Conservation (phyloP, 2,888 invertebrate species). For the Cerastis rubricosa region DNA sequence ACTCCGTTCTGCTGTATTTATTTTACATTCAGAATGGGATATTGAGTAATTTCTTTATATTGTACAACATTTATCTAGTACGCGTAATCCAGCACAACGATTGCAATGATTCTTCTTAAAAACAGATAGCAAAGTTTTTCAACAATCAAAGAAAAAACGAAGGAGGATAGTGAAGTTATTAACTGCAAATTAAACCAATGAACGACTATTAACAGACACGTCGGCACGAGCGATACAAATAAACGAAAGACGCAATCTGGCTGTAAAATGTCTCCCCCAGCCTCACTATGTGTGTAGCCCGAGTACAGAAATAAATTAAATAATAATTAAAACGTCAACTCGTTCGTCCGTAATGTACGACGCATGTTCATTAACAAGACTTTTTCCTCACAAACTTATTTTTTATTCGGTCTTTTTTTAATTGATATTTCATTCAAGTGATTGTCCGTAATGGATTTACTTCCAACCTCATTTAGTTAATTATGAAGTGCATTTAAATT, state of each 20-base stretch:
- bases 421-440: slow-evolving; percentile 65
- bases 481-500: slow-evolving; percentile 54
- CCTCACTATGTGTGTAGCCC: slow-evolving; percentile 46
- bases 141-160: background rate
- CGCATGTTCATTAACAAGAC: slow-evolving; percentile 69
- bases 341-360: slow-evolving; percentile 55
- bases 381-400: slow-evolving; percentile 51
- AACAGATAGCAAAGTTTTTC: background rate
- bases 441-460: slow-evolving; percentile 62
- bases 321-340: slow-evolving; percentile 76
- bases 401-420: slow-evolving; percentile 56
- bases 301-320: slow-evolving; percentile 70
- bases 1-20: background rate
- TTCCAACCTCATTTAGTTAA: slow-evolving; percentile 60
- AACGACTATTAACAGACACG: slow-evolving; percentile 19
- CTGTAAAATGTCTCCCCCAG: slow-evolving; percentile 58
- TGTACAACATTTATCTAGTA: background rate
- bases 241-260: slow-evolving; percentile 49
- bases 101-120: background rate
- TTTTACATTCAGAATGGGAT: background rate
- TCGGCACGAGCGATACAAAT: slow-evolving; percentile 36
- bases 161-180: slow-evolving; percentile 22
- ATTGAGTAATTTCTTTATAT: slow-evolving; percentile 1
- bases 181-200: slow-evolving; percentile 47
- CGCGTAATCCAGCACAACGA: no score